Conservation (phyloP, 2,797 vertebrate genomes). For the Kryptolebias ocellatus region DNA sequence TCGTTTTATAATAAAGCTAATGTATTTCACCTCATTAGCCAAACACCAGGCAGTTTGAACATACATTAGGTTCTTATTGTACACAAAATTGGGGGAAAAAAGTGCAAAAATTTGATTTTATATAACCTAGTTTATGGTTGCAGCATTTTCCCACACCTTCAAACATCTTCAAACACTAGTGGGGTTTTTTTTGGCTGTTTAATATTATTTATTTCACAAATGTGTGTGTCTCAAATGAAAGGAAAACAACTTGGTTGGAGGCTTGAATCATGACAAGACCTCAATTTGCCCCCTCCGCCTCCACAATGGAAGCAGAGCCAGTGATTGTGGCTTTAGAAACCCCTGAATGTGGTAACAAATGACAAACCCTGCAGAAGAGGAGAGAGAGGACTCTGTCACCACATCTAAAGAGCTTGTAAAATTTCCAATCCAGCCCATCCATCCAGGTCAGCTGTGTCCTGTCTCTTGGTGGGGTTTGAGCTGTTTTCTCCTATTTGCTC, state of each 20-base stretch:
- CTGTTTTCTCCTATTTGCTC: constrained; percentile 43
- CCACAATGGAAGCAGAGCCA: constrained; percentile 26
- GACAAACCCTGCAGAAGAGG: constrained; percentile 45
- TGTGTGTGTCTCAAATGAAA: constrained; percentile 6
- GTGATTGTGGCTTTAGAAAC: constrained; percentile 47
- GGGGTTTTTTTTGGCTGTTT: too few relatives aligned
- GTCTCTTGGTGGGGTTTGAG: constrained; percentile 28
- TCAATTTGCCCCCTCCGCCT: constrained; percentile 13
- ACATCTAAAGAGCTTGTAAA: constrained; percentile 59
- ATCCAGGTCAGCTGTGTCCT: constrained; percentile 49
- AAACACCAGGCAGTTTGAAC: too few relatives aligned
- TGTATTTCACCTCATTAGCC: too few relatives aligned
- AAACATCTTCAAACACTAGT: too few relatives aligned
- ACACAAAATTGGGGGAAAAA: too few relatives aligned
- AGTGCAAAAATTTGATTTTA: too few relatives aligned
- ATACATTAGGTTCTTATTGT: too few relatives aligned
- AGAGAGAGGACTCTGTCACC: constrained; percentile 46
- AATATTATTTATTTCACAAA: too few relatives aligned
- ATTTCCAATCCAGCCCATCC: constrained; percentile 48
- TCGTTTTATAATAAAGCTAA: too few relatives aligned
- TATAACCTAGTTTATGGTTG: too few relatives aligned
- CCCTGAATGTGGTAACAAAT: constrained; percentile 53
- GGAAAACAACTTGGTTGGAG: constrained; percentile 5
- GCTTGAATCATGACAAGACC: constrained; percentile 28
- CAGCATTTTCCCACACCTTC: too few relatives aligned